phyloP scores from a whole-genome alignment of 2,113 vertebrate species.

The Labeo catla region DNA sequence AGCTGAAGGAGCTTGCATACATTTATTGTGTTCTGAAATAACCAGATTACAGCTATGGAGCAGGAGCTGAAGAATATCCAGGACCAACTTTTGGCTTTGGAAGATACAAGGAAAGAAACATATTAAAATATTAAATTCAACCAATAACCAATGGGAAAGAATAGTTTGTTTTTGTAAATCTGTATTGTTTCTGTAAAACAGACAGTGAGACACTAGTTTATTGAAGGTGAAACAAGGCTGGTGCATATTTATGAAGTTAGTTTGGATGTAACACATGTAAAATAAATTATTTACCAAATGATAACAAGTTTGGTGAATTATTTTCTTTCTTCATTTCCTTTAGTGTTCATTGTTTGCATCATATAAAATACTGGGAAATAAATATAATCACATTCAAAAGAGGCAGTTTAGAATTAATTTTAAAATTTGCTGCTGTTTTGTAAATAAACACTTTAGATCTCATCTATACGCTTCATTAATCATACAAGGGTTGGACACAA shows the following conservation, averaged over 20 bases:
- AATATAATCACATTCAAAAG: neutral
- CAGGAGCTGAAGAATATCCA: constrained; percentile 72
- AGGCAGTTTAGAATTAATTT: neutral
- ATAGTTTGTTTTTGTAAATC: neutral
- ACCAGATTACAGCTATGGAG: constrained; percentile 69
- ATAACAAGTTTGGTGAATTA: neutral
- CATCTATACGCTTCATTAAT: too few species aligned
- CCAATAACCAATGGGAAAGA: neutral
- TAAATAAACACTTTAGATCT: neutral
- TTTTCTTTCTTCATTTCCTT: neutral
- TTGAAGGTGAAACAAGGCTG: neutral
- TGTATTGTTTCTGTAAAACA: neutral
- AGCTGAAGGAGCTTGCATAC: neutral
- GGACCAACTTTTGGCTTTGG: constrained; percentile 66
- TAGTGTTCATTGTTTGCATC: neutral
- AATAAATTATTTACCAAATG: constrained; percentile 34
- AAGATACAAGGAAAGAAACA: constrained; percentile 27
- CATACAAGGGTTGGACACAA: too few species aligned
- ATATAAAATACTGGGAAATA: neutral
- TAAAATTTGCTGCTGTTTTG: neutral
- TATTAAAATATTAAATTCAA: neutral
- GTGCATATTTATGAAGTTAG: neutral
- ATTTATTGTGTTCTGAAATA: constrained; percentile 15
- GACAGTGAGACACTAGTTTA: neutral
- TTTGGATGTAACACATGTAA: constrained; percentile 15